Conservation (phyloP, 2,888 invertebrate genomes). For the Leuctra nigra region DNA sequence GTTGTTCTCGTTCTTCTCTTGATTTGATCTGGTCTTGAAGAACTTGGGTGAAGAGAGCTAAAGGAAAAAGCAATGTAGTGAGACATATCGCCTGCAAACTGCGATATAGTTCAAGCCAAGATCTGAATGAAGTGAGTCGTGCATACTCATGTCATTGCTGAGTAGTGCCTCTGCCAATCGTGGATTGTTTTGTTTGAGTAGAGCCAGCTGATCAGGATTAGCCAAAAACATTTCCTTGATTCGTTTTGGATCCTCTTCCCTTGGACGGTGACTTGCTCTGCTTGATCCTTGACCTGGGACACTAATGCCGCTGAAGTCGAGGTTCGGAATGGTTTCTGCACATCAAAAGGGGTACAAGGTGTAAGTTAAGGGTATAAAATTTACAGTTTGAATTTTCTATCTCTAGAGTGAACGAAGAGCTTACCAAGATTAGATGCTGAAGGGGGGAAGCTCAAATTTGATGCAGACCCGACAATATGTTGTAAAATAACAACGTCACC, state of each 20-base stretch:
- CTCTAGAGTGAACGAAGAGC: slow-evolving; percentile 13
- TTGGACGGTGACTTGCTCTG: slow-evolving; percentile 25
- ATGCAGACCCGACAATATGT: slow-evolving; percentile 45
- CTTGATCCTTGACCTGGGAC: slow-evolving; percentile 49
- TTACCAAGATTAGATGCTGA: slow-evolving; percentile 14
- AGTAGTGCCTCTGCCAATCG: slow-evolving; percentile 84
- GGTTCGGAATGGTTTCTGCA: slow-evolving; percentile 45
- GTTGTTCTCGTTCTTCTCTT: slow-evolving; percentile 74
- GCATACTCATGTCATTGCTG: slow-evolving; percentile 69
- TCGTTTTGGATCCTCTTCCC: slow-evolving; percentile 74
- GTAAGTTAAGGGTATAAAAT: neutral
- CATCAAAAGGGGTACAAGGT: neutral
- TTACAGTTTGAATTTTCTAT: too few relatives aligned
- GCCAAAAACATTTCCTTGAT: slow-evolving; percentile 81
- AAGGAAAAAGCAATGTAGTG: neutral
- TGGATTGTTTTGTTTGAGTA: slow-evolving; percentile 90
- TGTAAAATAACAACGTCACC: slow-evolving; percentile 84
- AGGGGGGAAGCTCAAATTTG: slow-evolving; percentile 27
- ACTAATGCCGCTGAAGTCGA: slow-evolving; percentile 82
- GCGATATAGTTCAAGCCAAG: neutral
- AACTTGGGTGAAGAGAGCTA: slow-evolving; percentile 57
- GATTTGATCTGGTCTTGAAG: slow-evolving; percentile 76
- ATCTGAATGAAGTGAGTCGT: too few relatives aligned
- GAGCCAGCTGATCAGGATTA: slow-evolving; percentile 84
- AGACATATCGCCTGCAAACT: neutral